These are phyloP conservation scores for Hozukius guyotensis DNA, from an alignment of 2,797 vertebrate genomes.

Conservation along the genomic window DNA sequence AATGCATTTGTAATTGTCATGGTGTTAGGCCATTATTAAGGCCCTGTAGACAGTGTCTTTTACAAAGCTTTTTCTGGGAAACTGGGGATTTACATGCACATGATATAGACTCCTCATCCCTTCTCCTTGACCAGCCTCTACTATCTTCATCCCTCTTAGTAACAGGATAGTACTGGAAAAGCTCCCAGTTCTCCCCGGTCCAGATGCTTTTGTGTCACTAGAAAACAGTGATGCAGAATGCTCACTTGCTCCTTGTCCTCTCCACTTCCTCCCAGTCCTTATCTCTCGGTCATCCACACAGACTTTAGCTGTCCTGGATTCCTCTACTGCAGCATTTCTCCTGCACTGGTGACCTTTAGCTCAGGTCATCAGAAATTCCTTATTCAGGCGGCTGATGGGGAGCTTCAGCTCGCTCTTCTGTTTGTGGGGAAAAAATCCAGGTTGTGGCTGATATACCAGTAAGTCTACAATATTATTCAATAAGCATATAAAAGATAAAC, in stretches of 20 bases:
- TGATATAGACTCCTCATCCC: neutral
- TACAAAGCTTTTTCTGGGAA: neutral
- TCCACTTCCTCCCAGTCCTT: slow-evolving; percentile 40
- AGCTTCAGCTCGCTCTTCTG: slow-evolving; percentile 31
- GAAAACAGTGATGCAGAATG: slow-evolving; percentile 16
- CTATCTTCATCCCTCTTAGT: slow-evolving; percentile 3
- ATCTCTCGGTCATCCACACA: slow-evolving; percentile 51
- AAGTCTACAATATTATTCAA: slow-evolving; percentile 51
- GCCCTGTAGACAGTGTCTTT: neutral
- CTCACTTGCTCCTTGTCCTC: slow-evolving; percentile 36
- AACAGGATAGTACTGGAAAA: neutral
- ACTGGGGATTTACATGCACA: neutral
- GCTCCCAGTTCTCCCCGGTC: neutral
- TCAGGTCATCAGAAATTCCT: slow-evolving; percentile 59
- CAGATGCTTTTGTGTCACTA: neutral
- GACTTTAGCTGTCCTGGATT: slow-evolving; percentile 47
- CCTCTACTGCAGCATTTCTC: slow-evolving; percentile 55
- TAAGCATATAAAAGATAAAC: slow-evolving; percentile 37
- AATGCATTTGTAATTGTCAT: neutral
- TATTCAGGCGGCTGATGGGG: slow-evolving; percentile 45
- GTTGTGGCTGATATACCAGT: slow-evolving; percentile 20
- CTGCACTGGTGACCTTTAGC: slow-evolving; percentile 48
- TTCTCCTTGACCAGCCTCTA: neutral
- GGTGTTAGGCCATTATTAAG: neutral
- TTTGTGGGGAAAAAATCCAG: slow-evolving; percentile 13